These are phyloP conservation scores for Ivindomyrus marchei DNA, from an alignment of 2,113 vertebrate genomes.

Conservation along the genomic window DNA sequence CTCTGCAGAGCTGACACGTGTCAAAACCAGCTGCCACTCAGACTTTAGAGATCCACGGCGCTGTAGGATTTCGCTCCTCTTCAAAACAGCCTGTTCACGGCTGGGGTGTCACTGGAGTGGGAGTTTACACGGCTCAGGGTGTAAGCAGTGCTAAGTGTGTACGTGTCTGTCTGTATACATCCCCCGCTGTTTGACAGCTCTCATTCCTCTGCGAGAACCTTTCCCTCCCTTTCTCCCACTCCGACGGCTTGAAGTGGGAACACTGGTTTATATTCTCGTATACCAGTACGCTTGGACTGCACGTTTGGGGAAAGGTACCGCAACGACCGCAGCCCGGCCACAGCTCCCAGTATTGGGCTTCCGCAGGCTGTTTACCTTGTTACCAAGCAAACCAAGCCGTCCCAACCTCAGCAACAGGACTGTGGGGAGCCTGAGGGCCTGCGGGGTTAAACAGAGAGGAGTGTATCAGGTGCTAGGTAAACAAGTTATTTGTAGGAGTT, in stretches of 20 bases:
- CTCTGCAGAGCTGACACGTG: conserved; percentile 72
- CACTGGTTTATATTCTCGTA: not conserved
- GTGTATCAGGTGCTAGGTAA: not conserved
- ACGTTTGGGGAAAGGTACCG: not conserved
- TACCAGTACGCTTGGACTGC: conserved; percentile 26
- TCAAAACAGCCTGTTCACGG: not conserved
- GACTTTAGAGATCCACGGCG: not conserved
- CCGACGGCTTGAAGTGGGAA: not conserved
- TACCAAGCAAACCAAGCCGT: not conserved
- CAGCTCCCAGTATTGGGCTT: conserved; percentile 26
- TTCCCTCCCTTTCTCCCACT: not conserved
- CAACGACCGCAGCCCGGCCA: not conserved
- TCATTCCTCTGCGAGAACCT: not conserved
- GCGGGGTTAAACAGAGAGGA: conserved; percentile 25
- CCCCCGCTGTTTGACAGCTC: not conserved
- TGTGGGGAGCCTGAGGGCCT: conserved; percentile 7
- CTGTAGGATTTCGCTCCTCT: not conserved
- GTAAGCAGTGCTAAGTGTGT: not conserved
- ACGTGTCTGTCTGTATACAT: not conserved
- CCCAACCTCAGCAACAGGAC: conserved; percentile 23
- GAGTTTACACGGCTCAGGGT: not conserved
- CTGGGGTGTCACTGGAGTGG: not conserved
- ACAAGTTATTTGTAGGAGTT: not conserved
- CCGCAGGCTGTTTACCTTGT: conserved; percentile 33
- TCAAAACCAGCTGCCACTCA: conserved; percentile 47